A percentile compares a stretch with the other conserved stretches of the same genome.
Evolutionary conservation across 30 jellyfish, hydroid and myxozoan species (phyloP).

Genomic region (Mastigias papua): DNA sequence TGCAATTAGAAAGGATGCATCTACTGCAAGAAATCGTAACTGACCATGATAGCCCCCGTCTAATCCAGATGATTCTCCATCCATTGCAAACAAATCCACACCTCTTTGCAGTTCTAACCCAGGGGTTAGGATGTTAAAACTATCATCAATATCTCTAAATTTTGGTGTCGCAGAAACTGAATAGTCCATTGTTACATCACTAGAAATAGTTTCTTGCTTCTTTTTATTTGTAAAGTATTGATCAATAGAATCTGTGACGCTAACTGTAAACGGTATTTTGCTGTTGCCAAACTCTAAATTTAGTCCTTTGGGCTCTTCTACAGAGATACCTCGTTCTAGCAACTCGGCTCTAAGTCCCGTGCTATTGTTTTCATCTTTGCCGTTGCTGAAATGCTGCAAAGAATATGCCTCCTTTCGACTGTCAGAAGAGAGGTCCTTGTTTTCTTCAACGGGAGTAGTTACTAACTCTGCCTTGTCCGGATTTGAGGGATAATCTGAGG

Average conservation of each 20-base stretch:
- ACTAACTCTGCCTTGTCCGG: not conserved
- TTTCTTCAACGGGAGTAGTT: not conserved
- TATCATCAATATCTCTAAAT: conserved; percentile 14
- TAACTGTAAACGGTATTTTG: not conserved
- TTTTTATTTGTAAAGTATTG: not conserved
- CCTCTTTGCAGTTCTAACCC: conserved; percentile 38
- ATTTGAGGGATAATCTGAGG: not conserved
- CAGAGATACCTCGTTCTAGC: not conserved
- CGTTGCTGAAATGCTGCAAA: not conserved
- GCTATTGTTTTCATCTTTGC: not conserved
- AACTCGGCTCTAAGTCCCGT: not conserved
- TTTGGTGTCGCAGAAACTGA: conserved; percentile 25
- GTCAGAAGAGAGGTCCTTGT: not conserved
- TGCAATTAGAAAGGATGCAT: too few species aligned
- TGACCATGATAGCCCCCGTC: conserved; percentile 26
- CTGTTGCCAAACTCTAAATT: not conserved
- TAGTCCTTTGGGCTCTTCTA: not conserved
- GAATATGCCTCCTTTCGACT: not conserved
- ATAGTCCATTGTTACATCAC: too few species aligned
- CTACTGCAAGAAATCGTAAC: too few species aligned
- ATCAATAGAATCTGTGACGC: not conserved
- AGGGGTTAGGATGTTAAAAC: conserved; percentile 53
- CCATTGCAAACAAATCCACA: conserved; percentile 36
- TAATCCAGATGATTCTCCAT: conserved; percentile 26
- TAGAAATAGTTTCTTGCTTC: not conserved